These are phyloP conservation scores for Pangasianodon hypophthalmus DNA, from an alignment of 2,113 vertebrate species.

Conservation along the genomic window DNA sequence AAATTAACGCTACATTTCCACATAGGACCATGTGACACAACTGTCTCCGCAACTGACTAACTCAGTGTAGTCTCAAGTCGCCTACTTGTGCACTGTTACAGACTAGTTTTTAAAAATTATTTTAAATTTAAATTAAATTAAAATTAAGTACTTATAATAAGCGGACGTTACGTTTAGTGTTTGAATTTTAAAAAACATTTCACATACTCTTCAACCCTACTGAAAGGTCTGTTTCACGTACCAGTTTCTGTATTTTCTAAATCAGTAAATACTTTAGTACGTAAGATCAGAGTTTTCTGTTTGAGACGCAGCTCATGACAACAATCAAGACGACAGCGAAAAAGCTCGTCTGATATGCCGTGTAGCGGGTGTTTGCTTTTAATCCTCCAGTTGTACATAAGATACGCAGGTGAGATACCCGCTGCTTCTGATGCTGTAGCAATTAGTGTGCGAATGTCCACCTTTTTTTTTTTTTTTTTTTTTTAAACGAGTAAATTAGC, in stretches of 20 bases:
- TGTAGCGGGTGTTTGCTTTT: not conserved
- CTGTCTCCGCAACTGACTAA: not conserved
- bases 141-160: not conserved
- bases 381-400: not conserved
- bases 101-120: too few species aligned
- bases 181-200: too few species aligned
- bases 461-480: too few species aligned
- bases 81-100: not conserved
- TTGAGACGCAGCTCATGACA: not conserved
- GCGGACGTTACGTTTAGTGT: not conserved
- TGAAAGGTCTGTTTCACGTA: not conserved
- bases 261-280: not conserved
- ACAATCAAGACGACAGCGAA: not conserved
- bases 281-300: not conserved
- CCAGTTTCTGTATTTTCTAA: not conserved
- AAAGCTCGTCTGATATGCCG: not conserved
- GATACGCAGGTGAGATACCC: not conserved
- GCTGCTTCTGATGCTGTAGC: not conserved
- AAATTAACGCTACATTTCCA: not conserved
- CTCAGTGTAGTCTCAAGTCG: not conserved
- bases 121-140: too few species aligned
- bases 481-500: too few species aligned
- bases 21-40: too few species aligned
- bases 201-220: too few species aligned
- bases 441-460: not conserved